A percentile compares a stretch with the other conserved stretches of the same genome.
phyloP scores from a whole-genome alignment of 1,140 invertebrate genomes.

The Cydia splendana region DNA sequence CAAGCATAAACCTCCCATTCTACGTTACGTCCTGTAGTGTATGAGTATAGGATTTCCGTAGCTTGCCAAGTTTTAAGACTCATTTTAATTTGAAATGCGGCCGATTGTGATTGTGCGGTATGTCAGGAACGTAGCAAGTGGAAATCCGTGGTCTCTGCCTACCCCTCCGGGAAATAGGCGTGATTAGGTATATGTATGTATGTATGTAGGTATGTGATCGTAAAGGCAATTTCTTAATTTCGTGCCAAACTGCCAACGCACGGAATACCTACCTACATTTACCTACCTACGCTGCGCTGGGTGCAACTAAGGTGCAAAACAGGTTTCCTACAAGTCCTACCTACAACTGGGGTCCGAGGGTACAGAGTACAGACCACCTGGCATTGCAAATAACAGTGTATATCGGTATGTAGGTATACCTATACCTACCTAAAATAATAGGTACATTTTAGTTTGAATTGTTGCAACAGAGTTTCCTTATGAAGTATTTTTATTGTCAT shows the following conservation, averaged over 20 bases:
- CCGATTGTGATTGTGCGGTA: background rate
- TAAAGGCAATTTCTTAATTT: constrained; percentile 2
- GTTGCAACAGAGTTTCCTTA: background rate
- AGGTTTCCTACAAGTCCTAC: background rate
- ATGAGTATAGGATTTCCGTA: background rate
- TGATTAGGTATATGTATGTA: no score
- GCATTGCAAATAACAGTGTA: constrained; percentile 4
- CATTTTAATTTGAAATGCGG: background rate
- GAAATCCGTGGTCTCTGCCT: no score
- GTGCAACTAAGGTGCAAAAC: background rate
- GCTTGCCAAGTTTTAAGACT: background rate
- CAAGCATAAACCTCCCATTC: background rate
- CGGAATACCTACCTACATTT: background rate
- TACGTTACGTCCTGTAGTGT: background rate
- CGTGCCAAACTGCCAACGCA: background rate
- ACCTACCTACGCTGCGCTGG: background rate
- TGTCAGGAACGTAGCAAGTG: no score
- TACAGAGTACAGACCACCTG: constrained; percentile 8
- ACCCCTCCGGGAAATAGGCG: no score
- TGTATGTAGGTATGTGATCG: no score
- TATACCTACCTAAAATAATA: background rate
- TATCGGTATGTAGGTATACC: background rate
- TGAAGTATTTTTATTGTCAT: constrained; percentile 10
- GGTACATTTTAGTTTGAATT: background rate
- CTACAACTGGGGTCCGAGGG: constrained; percentile 1